Evolutionary conservation across 1,140 invertebrate genomes (phyloP).

Genomic region (Octopus sinensis): DNA sequence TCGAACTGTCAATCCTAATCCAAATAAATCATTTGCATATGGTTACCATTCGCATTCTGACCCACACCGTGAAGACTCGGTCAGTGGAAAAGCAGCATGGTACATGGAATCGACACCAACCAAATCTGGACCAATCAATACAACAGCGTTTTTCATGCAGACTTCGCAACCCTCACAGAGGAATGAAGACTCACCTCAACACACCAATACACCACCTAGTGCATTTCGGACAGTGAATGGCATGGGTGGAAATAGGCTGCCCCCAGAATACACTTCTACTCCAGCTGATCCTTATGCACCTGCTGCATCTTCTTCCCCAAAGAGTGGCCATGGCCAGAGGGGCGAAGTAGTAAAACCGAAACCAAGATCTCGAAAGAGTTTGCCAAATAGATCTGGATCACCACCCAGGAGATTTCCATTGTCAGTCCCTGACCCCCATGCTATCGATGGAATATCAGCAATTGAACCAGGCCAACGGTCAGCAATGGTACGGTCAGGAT

Average conservation of each 20-base stretch:
- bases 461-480: constrained; percentile 35
- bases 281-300: constrained; percentile 19
- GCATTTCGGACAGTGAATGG: neutral
- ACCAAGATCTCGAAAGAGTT: neutral
- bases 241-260: neutral
- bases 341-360: neutral
- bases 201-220: neutral
- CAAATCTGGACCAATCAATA: constrained; percentile 26
- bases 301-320: neutral
- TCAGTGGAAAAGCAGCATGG: constrained; percentile 30
- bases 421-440: neutral
- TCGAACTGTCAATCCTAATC: constrained; percentile 1
- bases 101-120: constrained; percentile 37
- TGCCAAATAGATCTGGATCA: neutral
- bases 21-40: constrained; percentile 31
- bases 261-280: constrained; percentile 32
- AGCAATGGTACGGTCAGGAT: constrained; percentile 35
- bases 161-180: constrained; percentile 9
- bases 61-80: constrained; percentile 5
- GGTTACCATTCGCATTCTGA: constrained; percentile 32
- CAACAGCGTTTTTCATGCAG: constrained; percentile 31
- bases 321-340: neutral
- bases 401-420: neutral
- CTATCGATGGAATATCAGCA: neutral
- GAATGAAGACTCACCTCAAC: neutral